Conservation (phyloP, 2,113 vertebrate species). For the Tetraodon nigroviridis region DNA sequence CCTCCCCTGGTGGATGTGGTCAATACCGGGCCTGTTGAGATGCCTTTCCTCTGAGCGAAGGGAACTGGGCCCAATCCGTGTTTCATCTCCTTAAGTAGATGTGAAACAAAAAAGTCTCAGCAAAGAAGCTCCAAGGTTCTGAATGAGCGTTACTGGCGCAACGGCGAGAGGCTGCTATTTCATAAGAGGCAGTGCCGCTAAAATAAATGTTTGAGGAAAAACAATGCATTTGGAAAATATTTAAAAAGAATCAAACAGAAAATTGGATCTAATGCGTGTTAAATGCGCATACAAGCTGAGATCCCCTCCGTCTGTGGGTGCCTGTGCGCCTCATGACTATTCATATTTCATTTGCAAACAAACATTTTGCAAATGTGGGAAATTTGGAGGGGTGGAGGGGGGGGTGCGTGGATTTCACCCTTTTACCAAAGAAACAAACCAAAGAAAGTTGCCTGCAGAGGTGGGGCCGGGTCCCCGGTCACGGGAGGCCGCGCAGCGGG, state of each 20-base stretch:
- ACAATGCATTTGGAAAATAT: constrained; percentile 3
- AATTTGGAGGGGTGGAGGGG: constrained; percentile 1
- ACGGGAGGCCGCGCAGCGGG: constrained; percentile 47
- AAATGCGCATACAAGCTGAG: constrained; percentile 3
- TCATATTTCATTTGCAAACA: constrained; percentile 21
- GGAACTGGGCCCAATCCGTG: constrained; percentile 31
- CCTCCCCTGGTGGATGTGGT: constrained; percentile 60
- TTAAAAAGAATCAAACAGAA: constrained; percentile 4
- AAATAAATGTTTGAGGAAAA: constrained; percentile 10
- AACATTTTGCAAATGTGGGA: constrained; percentile 48
- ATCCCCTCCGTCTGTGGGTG: constrained; percentile 3
- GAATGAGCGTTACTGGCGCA: constrained; percentile 21
- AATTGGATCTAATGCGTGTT: constrained; percentile 15
- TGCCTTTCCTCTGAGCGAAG: constrained; percentile 61
- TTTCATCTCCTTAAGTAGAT: constrained; percentile 5
- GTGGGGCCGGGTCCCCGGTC: constrained; percentile 8
- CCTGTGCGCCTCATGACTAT: constrained; percentile 42
- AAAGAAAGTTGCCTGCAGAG: constrained; percentile 4
- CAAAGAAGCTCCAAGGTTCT: constrained; percentile 16
- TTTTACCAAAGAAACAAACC: constrained; percentile 11
- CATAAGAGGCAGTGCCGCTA: not conserved
- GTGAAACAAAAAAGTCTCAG: constrained; percentile 15
- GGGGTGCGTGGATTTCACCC: constrained; percentile 1
- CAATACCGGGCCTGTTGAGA: constrained; percentile 66
- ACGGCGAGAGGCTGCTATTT: constrained; percentile 14